phyloP scores from a whole-genome alignment of 1,140 invertebrate species.

The Temnothorax curvispinosus region DNA sequence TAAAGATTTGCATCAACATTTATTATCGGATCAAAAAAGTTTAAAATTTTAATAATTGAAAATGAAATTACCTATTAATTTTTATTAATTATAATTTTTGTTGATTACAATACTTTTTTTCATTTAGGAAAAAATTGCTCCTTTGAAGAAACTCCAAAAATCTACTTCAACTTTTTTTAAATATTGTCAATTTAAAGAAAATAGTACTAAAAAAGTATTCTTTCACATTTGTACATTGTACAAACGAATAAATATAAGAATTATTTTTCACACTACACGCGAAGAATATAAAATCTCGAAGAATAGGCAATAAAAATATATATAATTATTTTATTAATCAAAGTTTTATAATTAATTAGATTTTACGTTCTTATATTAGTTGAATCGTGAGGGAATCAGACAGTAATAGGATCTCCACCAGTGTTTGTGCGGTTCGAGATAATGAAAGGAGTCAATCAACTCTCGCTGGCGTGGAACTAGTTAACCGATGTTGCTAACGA shows the following conservation, averaged over 20 bases:
- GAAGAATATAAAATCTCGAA: neutral
- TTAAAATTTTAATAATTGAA: neutral
- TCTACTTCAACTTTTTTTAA: neutral
- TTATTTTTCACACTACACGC: neutral
- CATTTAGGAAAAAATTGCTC: too few species aligned
- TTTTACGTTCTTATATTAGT: neutral
- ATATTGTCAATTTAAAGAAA: neutral
- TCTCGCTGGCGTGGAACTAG: slow-evolving; percentile 61
- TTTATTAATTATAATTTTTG: neutral
- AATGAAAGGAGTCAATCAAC: slow-evolving; percentile 74
- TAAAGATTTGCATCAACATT: neutral
- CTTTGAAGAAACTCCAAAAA: too few species aligned
- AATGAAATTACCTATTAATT: neutral
- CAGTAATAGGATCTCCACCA: slow-evolving; percentile 18
- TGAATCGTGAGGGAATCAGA: slow-evolving; percentile 17
- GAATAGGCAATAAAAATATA: neutral
- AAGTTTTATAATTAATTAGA: neutral
- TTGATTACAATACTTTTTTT: too few species aligned
- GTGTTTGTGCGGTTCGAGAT: slow-evolving; percentile 26
- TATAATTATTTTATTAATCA: neutral
- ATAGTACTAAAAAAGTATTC: neutral
- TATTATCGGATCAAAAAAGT: neutral
- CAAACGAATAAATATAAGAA: neutral
- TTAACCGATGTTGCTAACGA: slow-evolving; percentile 63
- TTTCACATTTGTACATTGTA: neutral